Conservation (phyloP, 1,140 invertebrate genomes). For the Lucilia cuprina region DNA sequence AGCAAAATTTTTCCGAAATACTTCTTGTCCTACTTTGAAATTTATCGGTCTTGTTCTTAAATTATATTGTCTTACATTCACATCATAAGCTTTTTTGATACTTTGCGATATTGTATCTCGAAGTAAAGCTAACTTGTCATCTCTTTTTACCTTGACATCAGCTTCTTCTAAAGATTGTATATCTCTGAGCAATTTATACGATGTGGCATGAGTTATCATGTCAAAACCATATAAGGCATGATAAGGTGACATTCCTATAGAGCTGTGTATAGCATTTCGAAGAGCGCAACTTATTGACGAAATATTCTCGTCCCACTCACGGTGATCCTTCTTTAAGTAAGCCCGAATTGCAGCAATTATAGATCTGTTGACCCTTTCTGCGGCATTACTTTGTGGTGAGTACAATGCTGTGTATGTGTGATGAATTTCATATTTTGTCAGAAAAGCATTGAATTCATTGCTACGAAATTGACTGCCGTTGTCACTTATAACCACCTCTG, state of each 20-base stretch:
- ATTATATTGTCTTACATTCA: not conserved
- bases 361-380: not conserved
- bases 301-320: constrained; percentile 35
- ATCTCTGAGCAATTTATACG: too few relatives aligned
- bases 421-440: not conserved
- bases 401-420: constrained; percentile 19
- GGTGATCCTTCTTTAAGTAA: not conserved
- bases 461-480: constrained; percentile 24
- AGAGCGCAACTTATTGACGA: constrained; percentile 26
- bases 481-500: constrained; percentile 3
- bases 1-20: not conserved
- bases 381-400: not conserved
- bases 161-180: too few relatives aligned
- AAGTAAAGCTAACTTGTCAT: too few relatives aligned
- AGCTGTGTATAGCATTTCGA: not conserved
- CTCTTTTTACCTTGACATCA: too few relatives aligned
- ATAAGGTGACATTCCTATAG: not conserved
- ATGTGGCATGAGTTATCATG: too few relatives aligned
- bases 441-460: not conserved
- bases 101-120: not conserved
- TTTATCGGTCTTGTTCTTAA: not conserved
- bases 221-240: not conserved
- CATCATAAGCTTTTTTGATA: not conserved
- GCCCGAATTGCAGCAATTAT: constrained; percentile 27
- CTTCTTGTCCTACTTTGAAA: not conserved